These are phyloP conservation scores for Tragelaphus eurycerus DNA, from an alignment of 2,797 vertebrate species.

Conservation along the genomic window DNA sequence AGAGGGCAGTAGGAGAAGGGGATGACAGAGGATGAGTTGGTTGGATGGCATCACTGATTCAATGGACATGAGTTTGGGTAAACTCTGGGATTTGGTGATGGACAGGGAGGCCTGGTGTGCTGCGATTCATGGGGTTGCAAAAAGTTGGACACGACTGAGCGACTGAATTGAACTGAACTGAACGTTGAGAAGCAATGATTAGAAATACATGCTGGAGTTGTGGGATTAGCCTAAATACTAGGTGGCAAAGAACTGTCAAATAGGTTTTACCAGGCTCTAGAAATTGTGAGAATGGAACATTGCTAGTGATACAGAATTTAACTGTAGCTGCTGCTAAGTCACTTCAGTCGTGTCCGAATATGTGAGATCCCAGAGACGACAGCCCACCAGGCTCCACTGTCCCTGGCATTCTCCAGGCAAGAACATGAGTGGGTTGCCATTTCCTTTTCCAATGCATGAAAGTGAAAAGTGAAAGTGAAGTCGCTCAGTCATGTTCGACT, in stretches of 20 bases:
- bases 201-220: background rate
- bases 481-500: too few relatives aligned
- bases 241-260: background rate
- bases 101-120: background rate
- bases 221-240: background rate
- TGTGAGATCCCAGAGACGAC: too few relatives aligned
- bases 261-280: background rate
- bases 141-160: accelerated
- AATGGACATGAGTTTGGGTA: background rate
- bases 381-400: too few relatives aligned
- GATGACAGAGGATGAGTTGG: background rate
- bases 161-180: background rate
- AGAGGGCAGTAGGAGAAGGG: background rate
- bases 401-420: too few relatives aligned
- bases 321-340: background rate
- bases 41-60: background rate
- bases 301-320: background rate
- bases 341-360: too few relatives aligned
- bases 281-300: background rate
- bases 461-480: too few relatives aligned
- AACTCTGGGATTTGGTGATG: background rate
- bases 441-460: too few relatives aligned
- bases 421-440: too few relatives aligned
- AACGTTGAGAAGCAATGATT: background rate
- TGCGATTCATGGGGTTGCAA: background rate